These are phyloP conservation scores for Ochropleura leucogaster DNA, from an alignment of 2,888 invertebrate genomes.

Conservation along the genomic window DNA sequence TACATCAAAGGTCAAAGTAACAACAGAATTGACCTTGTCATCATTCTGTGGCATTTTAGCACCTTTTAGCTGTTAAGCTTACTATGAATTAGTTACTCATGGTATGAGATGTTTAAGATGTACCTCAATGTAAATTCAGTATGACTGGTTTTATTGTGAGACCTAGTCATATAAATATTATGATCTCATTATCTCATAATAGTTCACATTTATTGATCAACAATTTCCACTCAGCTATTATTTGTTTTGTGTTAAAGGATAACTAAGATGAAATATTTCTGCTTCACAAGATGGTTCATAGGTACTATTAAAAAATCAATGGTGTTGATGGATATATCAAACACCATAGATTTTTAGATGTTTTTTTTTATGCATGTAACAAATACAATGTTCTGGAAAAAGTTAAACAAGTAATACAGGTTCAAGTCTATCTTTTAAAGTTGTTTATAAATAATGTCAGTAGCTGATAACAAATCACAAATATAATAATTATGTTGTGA, in stretches of 20 bases:
- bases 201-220: not conserved
- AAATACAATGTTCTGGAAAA: not conserved
- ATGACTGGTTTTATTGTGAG: not conserved
- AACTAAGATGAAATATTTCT: not conserved
- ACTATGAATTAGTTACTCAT: not conserved
- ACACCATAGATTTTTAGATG: not conserved
- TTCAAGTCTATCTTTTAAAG: not conserved
- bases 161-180: not conserved
- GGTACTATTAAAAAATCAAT: not conserved
- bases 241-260: no score
- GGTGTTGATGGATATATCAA: not conserved
- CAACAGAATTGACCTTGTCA: not conserved
- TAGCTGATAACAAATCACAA: constrained; percentile 33
- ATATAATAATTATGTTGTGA: not conserved
- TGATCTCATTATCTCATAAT: constrained; percentile 2
- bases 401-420: not conserved
- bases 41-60: not conserved
- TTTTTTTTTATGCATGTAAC: not conserved
- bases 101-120: not conserved
- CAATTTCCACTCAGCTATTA: not conserved
- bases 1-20: not conserved
- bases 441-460: constrained; percentile 30
- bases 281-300: not conserved
- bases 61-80: not conserved
- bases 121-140: not conserved